These are phyloP conservation scores for Drosophila austrosaltans DNA, from an alignment of 2,888 invertebrate genomes.

Conservation along the genomic window DNA sequence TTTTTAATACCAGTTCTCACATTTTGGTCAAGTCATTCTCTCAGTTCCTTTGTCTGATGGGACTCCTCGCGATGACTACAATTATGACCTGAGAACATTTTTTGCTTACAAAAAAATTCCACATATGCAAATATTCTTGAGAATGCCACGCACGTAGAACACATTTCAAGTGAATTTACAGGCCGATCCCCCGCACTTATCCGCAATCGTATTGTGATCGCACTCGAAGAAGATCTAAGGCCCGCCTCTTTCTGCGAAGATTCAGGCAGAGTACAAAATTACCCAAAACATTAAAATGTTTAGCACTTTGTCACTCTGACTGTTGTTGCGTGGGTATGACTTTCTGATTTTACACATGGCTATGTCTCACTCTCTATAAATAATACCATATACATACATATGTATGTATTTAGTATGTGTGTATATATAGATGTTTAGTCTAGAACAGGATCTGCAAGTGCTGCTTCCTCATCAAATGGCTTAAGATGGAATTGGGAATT, in stretches of 20 bases:
- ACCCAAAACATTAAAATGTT: constrained; percentile 62
- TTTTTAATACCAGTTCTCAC: constrained; percentile 12
- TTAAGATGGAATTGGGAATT: neutral
- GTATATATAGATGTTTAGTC: constrained; percentile 34
- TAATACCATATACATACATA: constrained; percentile 56
- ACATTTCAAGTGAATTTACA: constrained; percentile 68
- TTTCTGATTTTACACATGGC: constrained; percentile 21
- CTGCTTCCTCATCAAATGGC: constrained; percentile 21
- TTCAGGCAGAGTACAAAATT: constrained; percentile 48
- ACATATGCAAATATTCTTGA: constrained; percentile 43
- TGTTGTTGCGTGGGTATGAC: constrained; percentile 21
- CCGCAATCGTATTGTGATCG: constrained; percentile 31
- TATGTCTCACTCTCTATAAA: constrained; percentile 64
- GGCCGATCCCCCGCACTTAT: constrained; percentile 29
- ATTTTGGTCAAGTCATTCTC: constrained; percentile 14
- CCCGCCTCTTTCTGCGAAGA: constrained; percentile 32
- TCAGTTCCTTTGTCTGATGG: constrained; percentile 1
- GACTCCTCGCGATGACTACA: neutral
- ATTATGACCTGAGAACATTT: constrained; percentile 31
- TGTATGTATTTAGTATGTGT: no score
- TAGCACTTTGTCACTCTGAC: constrained; percentile 28
- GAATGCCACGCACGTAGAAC: constrained; percentile 68
- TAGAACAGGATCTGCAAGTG: constrained; percentile 63
- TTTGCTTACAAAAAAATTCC: constrained; percentile 62
- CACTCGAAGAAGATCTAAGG: constrained; percentile 54